Percentiles rank a stretch among this genome's conserved stretches.
Evolutionary conservation across 2,888 invertebrate species (phyloP).

Genomic region (Eumerus sabulonum): DNA sequence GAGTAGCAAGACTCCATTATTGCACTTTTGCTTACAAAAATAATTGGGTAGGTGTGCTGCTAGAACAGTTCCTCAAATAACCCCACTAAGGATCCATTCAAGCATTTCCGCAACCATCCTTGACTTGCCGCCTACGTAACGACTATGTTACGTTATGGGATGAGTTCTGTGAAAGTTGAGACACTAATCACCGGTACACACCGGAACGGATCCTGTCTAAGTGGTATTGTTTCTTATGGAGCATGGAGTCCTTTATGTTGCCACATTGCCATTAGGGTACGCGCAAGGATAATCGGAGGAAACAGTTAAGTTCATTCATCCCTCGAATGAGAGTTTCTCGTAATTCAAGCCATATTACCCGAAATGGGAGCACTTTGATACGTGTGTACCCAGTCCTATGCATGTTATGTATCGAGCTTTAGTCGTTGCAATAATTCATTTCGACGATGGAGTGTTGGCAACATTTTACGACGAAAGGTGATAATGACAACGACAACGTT

Average conservation of each 20-base stretch:
- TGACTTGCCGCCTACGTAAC: too few relatives aligned
- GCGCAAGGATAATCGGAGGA: constrained; percentile 61
- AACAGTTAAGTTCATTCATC: constrained; percentile 42
- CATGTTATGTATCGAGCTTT: too few relatives aligned
- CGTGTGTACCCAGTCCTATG: too few relatives aligned
- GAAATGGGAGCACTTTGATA: constrained; percentile 2
- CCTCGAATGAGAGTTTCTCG: constrained; percentile 16
- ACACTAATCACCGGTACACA: constrained; percentile 63
- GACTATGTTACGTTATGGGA: too few relatives aligned
- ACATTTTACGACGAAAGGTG: constrained; percentile 19
- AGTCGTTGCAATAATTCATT: constrained; percentile 63
- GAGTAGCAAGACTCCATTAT: constrained; percentile 55
- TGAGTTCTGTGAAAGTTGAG: constrained; percentile 64
- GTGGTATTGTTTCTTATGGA: constrained; percentile 14
- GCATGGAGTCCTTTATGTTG: constrained; percentile 8
- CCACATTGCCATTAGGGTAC: constrained; percentile 20
- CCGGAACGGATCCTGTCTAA: constrained; percentile 17
- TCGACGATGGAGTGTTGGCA: constrained; percentile 11
- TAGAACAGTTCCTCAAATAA: constrained; percentile 48
- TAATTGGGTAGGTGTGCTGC: constrained; percentile 60
- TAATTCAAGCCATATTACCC: constrained; percentile 68
- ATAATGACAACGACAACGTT: constrained; percentile 27
- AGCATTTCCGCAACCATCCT: constrained; percentile 24
- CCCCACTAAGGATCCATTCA: constrained; percentile 48
- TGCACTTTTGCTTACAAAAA: constrained; percentile 62